phyloP scores from a whole-genome alignment of 2,888 invertebrate species.

The Microctonus aethiopoides region DNA sequence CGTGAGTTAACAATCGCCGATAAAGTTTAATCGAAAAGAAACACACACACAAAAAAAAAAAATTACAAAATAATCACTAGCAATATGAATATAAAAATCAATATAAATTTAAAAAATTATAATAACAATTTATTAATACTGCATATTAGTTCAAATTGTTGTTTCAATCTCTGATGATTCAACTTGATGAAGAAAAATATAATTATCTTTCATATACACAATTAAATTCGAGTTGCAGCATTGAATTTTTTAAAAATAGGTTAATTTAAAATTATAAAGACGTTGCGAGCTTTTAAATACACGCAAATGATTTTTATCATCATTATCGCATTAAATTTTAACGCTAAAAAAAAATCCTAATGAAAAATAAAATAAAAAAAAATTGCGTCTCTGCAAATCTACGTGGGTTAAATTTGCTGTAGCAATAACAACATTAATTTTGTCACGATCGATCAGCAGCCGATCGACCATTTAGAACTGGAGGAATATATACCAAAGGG shows the following conservation, averaged over 20 bases:
- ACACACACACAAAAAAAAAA: slow-evolving; percentile 30
- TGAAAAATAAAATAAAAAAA: background rate
- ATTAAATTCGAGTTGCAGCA: background rate
- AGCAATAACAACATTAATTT: background rate
- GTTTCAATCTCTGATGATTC: background rate
- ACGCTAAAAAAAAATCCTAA: background rate
- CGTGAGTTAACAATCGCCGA: slow-evolving; percentile 40
- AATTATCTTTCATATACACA: background rate
- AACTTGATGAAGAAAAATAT: background rate
- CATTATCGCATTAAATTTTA: background rate
- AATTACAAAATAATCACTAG: background rate
- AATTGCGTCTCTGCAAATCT: background rate
- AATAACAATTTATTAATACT: background rate
- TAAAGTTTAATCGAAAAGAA: slow-evolving; percentile 48
- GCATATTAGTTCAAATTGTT: background rate
- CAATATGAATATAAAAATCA: background rate
- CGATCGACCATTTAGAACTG: slow-evolving; percentile 15
- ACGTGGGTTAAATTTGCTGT: background rate
- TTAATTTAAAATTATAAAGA: background rate
- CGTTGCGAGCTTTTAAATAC: background rate
- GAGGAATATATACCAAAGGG: background rate
- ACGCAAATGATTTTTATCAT: background rate
- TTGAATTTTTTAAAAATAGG: background rate
- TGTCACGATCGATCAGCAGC: background rate
- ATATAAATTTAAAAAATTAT: background rate